A percentile compares a stretch with the other conserved stretches of the same genome.
Evolutionary conservation across 2,888 invertebrate genomes (phyloP).

Genomic region (Celastrina argiolus): DNA sequence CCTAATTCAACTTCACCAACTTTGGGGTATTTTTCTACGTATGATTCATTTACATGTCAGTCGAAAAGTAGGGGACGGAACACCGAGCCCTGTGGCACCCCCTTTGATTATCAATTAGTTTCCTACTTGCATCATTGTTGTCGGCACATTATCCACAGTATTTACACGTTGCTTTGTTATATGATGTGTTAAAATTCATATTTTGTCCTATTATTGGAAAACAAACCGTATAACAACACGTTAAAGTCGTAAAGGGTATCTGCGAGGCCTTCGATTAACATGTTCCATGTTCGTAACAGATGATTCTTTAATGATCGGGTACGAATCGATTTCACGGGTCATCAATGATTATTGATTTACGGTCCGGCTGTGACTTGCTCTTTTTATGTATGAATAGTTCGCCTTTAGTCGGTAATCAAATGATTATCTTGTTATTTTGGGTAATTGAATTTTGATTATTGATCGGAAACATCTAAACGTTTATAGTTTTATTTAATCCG

Average conservation of each 20-base stretch:
- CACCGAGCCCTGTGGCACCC: constrained; percentile 50
- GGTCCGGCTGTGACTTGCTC: constrained; percentile 64
- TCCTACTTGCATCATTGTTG: constrained; percentile 68
- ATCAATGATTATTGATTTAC: constrained; percentile 70
- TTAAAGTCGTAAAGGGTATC: constrained; percentile 44
- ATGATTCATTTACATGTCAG: constrained; percentile 70
- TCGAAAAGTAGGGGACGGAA: constrained; percentile 51
- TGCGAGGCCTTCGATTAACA: constrained; percentile 50
- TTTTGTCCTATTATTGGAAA: constrained; percentile 32
- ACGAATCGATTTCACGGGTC: constrained; percentile 68
- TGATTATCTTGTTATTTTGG: constrained; percentile 52
- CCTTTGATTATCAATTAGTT: constrained; percentile 77
- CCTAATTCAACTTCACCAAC: constrained; percentile 46
- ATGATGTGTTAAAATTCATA: constrained; percentile 56
- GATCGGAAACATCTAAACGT: constrained; percentile 23
- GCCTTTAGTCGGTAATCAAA: constrained; percentile 40
- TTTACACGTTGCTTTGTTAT: constrained; percentile 68
- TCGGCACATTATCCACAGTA: constrained; percentile 70
- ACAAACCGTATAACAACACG: constrained; percentile 38
- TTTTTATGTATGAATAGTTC: constrained; percentile 44
- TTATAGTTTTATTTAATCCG: constrained; percentile 17
- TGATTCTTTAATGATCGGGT: constrained; percentile 69
- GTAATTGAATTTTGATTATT: constrained; percentile 29
- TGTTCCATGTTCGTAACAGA: constrained; percentile 71
- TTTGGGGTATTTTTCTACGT: constrained; percentile 52